Evolutionary conservation across 1,140 invertebrate species (phyloP).

Genomic region (Drosophila pruinosa): DNA sequence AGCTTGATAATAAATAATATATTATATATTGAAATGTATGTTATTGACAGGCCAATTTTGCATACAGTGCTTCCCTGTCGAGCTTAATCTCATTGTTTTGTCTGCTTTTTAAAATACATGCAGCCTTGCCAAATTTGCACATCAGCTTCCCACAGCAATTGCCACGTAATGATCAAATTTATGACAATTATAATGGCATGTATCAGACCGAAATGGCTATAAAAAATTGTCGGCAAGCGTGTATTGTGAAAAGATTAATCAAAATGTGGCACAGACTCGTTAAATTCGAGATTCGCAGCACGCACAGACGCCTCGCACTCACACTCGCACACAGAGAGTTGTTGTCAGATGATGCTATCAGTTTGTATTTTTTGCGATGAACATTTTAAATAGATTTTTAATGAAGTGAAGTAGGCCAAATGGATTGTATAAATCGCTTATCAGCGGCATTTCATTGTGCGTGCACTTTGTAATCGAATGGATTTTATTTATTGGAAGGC

Average conservation of each 20-base stretch:
- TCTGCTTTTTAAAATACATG: neutral
- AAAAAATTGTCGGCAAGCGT: constrained; percentile 34
- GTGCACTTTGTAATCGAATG: constrained; percentile 75
- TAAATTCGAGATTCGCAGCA: constrained; percentile 24
- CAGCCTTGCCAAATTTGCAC: constrained; percentile 1
- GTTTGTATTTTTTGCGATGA: constrained; percentile 3
- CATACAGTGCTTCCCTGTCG: neutral
- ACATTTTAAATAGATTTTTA: constrained; percentile 77
- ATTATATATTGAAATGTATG: too few species aligned
- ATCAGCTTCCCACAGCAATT: constrained; percentile 19
- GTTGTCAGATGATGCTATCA: constrained; percentile 20
- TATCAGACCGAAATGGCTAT: constrained; percentile 29
- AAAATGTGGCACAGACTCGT: constrained; percentile 56
- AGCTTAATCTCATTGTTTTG: neutral
- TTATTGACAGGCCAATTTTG: neutral
- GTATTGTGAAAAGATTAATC: constrained; percentile 54
- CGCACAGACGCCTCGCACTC: neutral
- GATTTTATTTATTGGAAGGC: constrained; percentile 70
- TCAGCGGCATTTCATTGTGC: constrained; percentile 72
- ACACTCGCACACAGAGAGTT: neutral
- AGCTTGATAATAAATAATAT: too few species aligned
- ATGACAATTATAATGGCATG: constrained; percentile 35
- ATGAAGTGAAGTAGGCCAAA: constrained; percentile 78
- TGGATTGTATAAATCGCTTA: constrained; percentile 64
- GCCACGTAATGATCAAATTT: constrained; percentile 22